phyloP scores from a whole-genome alignment of 2,888 invertebrate species.

The Megalurothrips usitatus region DNA sequence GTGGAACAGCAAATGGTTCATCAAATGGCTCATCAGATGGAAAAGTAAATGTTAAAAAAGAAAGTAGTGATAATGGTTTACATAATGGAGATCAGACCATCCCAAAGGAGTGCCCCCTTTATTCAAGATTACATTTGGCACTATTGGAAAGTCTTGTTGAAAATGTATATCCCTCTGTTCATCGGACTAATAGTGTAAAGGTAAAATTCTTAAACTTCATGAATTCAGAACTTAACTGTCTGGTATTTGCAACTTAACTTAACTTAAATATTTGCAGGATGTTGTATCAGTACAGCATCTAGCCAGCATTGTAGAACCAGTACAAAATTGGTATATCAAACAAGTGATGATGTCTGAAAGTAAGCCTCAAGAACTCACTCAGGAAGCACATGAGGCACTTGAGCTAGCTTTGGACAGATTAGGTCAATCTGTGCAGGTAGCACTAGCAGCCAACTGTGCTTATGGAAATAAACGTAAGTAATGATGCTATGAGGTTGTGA shows the following conservation, averaged over 20 bases:
- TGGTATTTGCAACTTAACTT: neutral
- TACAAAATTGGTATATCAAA: constrained; percentile 46
- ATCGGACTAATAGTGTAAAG: neutral
- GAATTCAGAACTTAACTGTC: neutral
- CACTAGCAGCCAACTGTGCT: constrained; percentile 70
- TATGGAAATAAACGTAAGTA: constrained; percentile 67
- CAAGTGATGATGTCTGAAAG: constrained; percentile 35
- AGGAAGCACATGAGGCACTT: constrained; percentile 31
- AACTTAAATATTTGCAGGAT: constrained; percentile 47
- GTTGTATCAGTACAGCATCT: constrained; percentile 63
- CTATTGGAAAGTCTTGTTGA: constrained; percentile 62
- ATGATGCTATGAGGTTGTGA: neutral
- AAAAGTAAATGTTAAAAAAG: constrained; percentile 45
- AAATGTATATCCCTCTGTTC: constrained; percentile 40
- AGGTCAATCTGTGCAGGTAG: constrained; percentile 78
- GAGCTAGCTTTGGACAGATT: constrained; percentile 66
- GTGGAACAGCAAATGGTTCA: constrained; percentile 33
- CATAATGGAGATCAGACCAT: constrained; percentile 40
- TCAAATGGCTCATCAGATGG: constrained; percentile 50
- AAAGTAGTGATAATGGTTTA: constrained; percentile 46
- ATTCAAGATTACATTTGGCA: constrained; percentile 63
- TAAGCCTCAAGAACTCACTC: neutral
- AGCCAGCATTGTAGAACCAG: constrained; percentile 49
- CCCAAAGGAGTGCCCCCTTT: constrained; percentile 43
- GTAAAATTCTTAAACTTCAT: neutral